A percentile compares a stretch with the other conserved stretches of the same genome.
Conservation (phyloP, 2,888 invertebrate genomes). For the Nasonovia ribisnigri region DNA sequence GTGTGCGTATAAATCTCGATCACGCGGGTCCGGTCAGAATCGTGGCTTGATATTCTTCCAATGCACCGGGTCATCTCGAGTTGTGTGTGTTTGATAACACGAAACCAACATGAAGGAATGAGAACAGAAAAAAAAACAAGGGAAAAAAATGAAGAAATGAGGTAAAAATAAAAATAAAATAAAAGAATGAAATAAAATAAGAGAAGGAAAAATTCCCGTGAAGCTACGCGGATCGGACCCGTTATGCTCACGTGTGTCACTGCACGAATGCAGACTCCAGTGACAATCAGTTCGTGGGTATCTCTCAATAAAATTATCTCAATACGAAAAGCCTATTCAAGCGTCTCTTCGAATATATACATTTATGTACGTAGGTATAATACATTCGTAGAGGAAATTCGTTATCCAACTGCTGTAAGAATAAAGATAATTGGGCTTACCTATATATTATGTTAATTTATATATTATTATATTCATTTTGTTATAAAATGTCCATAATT, state of each 20-base stretch:
- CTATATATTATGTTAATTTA: background rate
- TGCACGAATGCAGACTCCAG: slow-evolving; percentile 52
- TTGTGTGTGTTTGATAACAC: slow-evolving; percentile 57
- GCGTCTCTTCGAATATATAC: background rate
- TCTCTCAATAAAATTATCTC: slow-evolving; percentile 54
- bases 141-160: slow-evolving; percentile 38
- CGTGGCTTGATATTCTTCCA: slow-evolving; percentile 63
- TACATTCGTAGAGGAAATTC: background rate
- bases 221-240: slow-evolving; percentile 32
- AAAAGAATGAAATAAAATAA: slow-evolving; percentile 20
- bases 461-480: background rate
- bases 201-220: slow-evolving; percentile 23
- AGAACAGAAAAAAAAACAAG: slow-evolving; percentile 47
- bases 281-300: slow-evolving; percentile 49
- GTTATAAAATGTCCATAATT: background rate
- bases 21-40: slow-evolving; percentile 64
- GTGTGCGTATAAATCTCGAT: slow-evolving; percentile 62
- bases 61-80: slow-evolving; percentile 54
- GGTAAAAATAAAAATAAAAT: background rate
- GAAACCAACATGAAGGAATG: slow-evolving; percentile 54
- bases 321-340: background rate
- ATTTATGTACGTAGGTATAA: background rate
- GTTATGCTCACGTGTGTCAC: slow-evolving; percentile 49
- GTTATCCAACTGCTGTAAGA: background rate
- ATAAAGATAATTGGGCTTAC: background rate